Evolutionary conservation across 35 echinoderm and acorn worm genomes (phyloP).

Genomic region (Heliocidaris erythrogramma): DNA sequence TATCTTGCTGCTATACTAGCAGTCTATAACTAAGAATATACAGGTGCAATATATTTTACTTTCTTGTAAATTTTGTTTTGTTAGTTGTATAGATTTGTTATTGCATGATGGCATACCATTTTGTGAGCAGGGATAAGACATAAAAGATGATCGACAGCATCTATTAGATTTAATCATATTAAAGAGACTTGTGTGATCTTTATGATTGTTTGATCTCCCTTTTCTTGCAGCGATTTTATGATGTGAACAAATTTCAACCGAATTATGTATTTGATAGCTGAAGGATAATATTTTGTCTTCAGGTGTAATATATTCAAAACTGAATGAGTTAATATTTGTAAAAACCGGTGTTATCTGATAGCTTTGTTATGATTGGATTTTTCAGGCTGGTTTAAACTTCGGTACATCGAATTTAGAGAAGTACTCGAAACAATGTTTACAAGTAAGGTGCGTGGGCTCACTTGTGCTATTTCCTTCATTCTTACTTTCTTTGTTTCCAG

Average conservation of each 20-base stretch:
- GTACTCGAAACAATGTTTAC: neutral
- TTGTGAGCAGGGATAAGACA: neutral
- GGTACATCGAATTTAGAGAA: neutral
- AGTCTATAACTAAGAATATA: neutral
- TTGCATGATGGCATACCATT: neutral
- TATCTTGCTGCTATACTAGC: neutral
- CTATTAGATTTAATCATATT: neutral
- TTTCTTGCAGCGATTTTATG: neutral
- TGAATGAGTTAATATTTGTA: neutral
- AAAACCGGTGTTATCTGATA: neutral
- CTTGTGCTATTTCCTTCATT: neutral
- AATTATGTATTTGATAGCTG: neutral
- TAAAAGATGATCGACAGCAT: neutral
- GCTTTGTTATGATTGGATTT: neutral
- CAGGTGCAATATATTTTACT: neutral
- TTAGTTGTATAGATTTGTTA: neutral
- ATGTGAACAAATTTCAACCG: neutral
- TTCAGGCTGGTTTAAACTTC: neutral
- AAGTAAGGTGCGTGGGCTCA: neutral
- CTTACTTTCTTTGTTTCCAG: neutral
- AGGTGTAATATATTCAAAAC: neutral
- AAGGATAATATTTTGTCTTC: neutral
- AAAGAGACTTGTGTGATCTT: neutral
- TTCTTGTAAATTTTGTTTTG: neutral
- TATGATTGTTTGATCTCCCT: neutral